These are phyloP conservation scores for Drosophila bipectinata DNA, from an alignment of 1,140 invertebrate genomes.

Conservation along the genomic window DNA sequence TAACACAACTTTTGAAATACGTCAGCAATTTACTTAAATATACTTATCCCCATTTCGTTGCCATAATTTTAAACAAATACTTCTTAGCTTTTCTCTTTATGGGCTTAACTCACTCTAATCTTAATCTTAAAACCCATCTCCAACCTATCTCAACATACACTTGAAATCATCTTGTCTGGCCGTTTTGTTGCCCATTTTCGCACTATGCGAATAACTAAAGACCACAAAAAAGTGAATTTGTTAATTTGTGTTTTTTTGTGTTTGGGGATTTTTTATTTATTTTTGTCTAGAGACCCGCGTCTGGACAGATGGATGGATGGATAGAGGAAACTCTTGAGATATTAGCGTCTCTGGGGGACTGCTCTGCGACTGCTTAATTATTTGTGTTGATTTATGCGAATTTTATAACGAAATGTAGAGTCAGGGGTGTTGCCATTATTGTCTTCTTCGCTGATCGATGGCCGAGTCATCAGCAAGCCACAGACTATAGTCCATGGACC, in stretches of 20 bases:
- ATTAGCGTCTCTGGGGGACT: constrained; percentile 57
- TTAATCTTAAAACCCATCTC: constrained; percentile 1
- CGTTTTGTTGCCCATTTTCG: constrained; percentile 57
- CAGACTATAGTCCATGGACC: constrained; percentile 11
- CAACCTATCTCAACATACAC: constrained; percentile 49
- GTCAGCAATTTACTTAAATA: not conserved
- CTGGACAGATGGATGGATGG: constrained; percentile 33
- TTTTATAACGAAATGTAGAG: constrained; percentile 61
- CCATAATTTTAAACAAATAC: not conserved
- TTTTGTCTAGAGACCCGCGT: constrained; percentile 20
- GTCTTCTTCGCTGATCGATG: constrained; percentile 58
- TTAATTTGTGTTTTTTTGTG: constrained; percentile 48
- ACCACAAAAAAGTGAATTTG: constrained; percentile 58
- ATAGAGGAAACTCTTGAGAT: constrained; percentile 39
- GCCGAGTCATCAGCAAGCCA: constrained; percentile 38
- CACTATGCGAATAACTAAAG: constrained; percentile 44
- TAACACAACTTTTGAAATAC: no score
- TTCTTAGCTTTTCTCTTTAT: not conserved
- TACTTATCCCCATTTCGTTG: not conserved
- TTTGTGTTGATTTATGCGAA: constrained; percentile 77
- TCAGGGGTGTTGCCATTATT: constrained; percentile 47
- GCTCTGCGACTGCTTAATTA: constrained; percentile 68
- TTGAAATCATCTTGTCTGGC: constrained; percentile 22
- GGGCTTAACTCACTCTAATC: not conserved
- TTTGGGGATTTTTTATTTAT: constrained; percentile 11